These are phyloP conservation scores for Sebastes taczanowskii DNA, from an alignment of 2,797 vertebrate genomes.

Conservation along the genomic window DNA sequence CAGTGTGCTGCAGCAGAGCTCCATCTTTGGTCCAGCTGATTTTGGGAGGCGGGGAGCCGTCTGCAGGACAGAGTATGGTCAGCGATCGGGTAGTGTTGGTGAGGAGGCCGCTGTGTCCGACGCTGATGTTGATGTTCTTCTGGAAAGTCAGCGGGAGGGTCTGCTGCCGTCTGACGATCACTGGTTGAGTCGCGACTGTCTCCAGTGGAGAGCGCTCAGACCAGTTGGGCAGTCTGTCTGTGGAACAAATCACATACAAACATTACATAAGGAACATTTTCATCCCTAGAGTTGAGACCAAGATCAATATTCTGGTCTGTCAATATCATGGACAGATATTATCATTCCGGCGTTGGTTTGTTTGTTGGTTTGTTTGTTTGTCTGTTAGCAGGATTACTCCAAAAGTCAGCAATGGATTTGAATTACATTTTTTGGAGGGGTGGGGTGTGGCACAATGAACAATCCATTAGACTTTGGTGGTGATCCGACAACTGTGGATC, in stretches of 20 bases:
- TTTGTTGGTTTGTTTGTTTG: too few species aligned
- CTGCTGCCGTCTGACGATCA: conserved; percentile 79
- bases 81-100: conserved; percentile 81
- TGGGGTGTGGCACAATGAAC: too few species aligned
- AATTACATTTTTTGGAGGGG: too few species aligned
- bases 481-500: too few species aligned
- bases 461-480: too few species aligned
- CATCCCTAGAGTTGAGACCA: neutral
- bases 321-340: neutral
- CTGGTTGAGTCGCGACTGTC: conserved; percentile 63
- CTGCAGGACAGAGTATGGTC: conserved; percentile 82
- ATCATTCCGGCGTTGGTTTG: too few species aligned
- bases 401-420: too few species aligned
- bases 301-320: neutral
- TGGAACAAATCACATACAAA: neutral
- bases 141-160: conserved; percentile 78
- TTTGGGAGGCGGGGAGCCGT: conserved; percentile 68
- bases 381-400: too few species aligned
- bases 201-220: conserved; percentile 59
- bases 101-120: conserved; percentile 84
- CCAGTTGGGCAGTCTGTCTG: conserved; percentile 62
- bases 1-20: conserved; percentile 71
- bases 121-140: conserved; percentile 79
- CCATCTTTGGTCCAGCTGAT: conserved; percentile 91
- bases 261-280: neutral